These are phyloP conservation scores for Encarsia formosa DNA, from an alignment of 2,888 invertebrate species.

Conservation along the genomic window DNA sequence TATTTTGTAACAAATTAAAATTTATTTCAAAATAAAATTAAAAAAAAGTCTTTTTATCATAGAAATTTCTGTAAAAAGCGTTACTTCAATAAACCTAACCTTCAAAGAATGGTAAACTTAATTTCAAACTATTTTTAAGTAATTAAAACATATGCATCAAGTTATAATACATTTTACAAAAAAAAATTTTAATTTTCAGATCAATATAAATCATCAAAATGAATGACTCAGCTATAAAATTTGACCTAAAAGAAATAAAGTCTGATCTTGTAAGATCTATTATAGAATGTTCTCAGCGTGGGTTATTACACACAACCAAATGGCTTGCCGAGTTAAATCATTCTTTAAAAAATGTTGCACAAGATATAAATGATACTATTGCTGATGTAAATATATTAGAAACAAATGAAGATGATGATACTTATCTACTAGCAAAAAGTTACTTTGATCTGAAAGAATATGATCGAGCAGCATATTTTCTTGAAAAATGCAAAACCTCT, in stretches of 20 bases:
- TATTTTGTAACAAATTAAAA: too few relatives aligned
- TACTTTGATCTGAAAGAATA: slow-evolving; percentile 91
- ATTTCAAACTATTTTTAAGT: too few relatives aligned
- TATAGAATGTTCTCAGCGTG: slow-evolving; percentile 73
- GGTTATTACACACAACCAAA: slow-evolving; percentile 76
- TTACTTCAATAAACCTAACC: too few relatives aligned
- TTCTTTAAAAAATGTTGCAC: slow-evolving; percentile 66
- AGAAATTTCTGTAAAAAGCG: too few relatives aligned
- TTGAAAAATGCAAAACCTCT: slow-evolving; percentile 65
- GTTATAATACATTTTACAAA: too few relatives aligned
- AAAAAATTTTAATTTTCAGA: too few relatives aligned
- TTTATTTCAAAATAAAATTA: too few relatives aligned
- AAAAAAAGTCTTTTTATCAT: too few relatives aligned
- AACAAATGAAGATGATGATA: slow-evolving; percentile 63
- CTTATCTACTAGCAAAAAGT: slow-evolving; percentile 75
- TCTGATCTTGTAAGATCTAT: slow-evolving; percentile 63
- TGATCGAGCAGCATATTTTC: slow-evolving; percentile 78
- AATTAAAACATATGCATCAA: too few relatives aligned
- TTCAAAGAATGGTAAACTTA: too few relatives aligned
- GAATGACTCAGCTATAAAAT: slow-evolving; percentile 46
- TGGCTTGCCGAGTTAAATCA: slow-evolving; percentile 83
- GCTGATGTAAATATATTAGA: slow-evolving; percentile 51
- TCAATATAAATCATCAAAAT: too few relatives aligned
- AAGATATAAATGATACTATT: slow-evolving; percentile 55
- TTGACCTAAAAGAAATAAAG: slow-evolving; percentile 63